Conservation (phyloP, 2,113 vertebrate genomes). For the Coracopsis vasa region DNA sequence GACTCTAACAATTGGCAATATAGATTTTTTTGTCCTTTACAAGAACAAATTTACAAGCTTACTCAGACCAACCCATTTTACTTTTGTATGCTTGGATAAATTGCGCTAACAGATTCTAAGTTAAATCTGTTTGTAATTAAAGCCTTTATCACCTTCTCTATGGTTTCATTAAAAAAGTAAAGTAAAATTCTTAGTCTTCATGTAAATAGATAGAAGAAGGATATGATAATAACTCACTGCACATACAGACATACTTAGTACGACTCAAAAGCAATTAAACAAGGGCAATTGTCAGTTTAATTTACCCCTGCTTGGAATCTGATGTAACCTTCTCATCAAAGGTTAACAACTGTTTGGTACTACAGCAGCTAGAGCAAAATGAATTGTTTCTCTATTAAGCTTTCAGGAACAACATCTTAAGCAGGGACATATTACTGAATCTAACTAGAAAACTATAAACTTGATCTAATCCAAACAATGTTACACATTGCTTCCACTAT, state of each 20-base stretch:
- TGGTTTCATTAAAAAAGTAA: neutral
- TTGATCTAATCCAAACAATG: neutral
- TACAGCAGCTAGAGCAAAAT: neutral
- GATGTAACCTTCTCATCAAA: constrained; percentile 31
- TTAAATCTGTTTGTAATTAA: constrained; percentile 49
- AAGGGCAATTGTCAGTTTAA: constrained; percentile 46
- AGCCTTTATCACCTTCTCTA: constrained; percentile 48
- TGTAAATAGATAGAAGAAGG: constrained; percentile 37
- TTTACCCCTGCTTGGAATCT: constrained; percentile 47
- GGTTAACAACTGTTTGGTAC: constrained; percentile 38
- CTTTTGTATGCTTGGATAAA: constrained; percentile 18
- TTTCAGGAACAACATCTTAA: neutral
- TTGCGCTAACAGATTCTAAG: constrained; percentile 30
- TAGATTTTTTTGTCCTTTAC: neutral
- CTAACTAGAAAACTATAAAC: neutral
- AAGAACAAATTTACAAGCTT: neutral
- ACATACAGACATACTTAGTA: neutral
- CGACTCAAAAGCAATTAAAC: constrained; percentile 60
- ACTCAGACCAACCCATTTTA: neutral
- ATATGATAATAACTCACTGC: constrained; percentile 20
- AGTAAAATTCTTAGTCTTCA: neutral
- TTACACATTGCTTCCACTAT: neutral
- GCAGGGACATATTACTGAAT: neutral
- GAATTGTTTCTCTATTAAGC: neutral
- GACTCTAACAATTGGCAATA: neutral